Evolutionary conservation across 2,797 vertebrate genomes (phyloP).

Genomic region (Liparis tanakae): DNA sequence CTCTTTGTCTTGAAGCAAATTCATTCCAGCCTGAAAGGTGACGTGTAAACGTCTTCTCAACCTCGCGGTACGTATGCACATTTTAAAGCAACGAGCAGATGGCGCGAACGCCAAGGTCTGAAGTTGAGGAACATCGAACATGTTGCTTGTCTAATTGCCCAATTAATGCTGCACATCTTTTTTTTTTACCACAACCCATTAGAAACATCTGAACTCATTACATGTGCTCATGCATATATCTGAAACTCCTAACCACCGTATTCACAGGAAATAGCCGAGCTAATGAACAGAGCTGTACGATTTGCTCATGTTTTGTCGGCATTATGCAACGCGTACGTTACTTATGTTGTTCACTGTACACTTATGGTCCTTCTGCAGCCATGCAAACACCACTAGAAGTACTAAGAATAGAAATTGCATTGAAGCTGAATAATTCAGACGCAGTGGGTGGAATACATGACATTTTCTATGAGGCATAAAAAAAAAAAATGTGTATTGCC

Average conservation of each 20-base stretch:
- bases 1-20: constrained; percentile 62
- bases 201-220: constrained; percentile 25
- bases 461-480: constrained; percentile 42
- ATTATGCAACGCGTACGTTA: not conserved
- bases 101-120: not conserved
- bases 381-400: constrained; percentile 59
- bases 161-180: constrained; percentile 13
- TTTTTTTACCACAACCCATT: not conserved
- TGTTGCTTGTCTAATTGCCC: constrained; percentile 35
- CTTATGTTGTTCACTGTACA: constrained; percentile 31
- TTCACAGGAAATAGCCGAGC: constrained; percentile 15
- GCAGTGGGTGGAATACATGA: constrained; percentile 66
- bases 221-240: not conserved
- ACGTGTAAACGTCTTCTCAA: constrained; percentile 41
- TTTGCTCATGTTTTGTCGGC: not conserved
- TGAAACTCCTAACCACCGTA: not conserved
- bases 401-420: constrained; percentile 72
- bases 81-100: constrained; percentile 23
- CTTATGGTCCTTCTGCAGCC: constrained; percentile 22
- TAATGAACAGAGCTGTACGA: constrained; percentile 5
- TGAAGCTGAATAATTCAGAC: constrained; percentile 76
- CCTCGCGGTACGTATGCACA: constrained; percentile 4
- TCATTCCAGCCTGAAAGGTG: constrained; percentile 44
- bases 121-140: constrained; percentile 12
- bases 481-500: constrained; percentile 21